Conservation (phyloP, 2,113 vertebrate species). For the Natator depressus region DNA sequence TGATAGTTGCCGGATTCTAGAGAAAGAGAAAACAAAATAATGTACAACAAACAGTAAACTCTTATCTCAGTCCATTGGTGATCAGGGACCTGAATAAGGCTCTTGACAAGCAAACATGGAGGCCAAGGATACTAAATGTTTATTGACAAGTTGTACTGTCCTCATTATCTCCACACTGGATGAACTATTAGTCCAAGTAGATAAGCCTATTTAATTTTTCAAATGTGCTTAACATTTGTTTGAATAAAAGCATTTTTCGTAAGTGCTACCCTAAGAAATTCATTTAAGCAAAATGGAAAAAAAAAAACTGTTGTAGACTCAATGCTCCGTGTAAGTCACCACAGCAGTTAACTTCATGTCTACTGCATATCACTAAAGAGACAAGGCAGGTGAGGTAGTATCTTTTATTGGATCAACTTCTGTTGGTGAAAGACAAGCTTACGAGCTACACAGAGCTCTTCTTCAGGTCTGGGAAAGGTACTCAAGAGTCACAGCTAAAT, state of each 20-base stretch:
- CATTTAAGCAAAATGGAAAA: neutral
- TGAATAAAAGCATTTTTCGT: neutral
- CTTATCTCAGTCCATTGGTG: accelerated
- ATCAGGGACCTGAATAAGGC: neutral
- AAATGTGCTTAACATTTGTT: neutral
- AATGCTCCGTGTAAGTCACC: neutral
- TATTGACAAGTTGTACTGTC: neutral
- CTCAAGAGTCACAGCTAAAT: neutral
- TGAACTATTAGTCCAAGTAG: neutral
- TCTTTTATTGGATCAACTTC: too few species aligned
- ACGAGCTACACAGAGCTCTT: neutral
- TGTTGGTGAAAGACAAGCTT: neutral
- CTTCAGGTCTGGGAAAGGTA: neutral
- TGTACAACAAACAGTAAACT: neutral
- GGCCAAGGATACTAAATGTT: neutral
- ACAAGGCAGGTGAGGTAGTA: too few species aligned
- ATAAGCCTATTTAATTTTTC: too few species aligned
- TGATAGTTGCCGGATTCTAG: slow-evolving; percentile 98
- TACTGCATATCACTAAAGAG: neutral
- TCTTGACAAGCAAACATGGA: neutral
- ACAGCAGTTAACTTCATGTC: neutral
- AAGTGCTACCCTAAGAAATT: neutral
- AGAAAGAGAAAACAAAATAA: slow-evolving; percentile 46
- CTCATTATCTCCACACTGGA: neutral
- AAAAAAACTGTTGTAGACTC: neutral